Percentiles rank a stretch among this genome's conserved stretches.
Conservation (phyloP, 2,888 invertebrate genomes). For the Branchellion lobata region DNA sequence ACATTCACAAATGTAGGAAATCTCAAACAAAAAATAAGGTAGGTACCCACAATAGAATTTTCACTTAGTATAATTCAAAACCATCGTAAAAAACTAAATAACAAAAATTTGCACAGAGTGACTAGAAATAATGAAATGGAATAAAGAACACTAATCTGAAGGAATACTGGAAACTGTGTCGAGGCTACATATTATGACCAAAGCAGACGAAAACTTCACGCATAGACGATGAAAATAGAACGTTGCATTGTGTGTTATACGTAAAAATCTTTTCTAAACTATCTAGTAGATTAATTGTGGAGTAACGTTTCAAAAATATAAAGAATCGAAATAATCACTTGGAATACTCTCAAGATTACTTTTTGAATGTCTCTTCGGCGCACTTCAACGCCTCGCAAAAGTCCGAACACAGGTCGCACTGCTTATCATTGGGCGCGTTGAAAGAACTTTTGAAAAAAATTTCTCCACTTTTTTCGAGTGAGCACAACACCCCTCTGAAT, state of each 20-base stretch:
- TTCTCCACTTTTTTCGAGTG: conserved; percentile 50
- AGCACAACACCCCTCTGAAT: conserved; percentile 68
- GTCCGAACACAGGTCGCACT: not conserved
- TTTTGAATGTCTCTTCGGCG: conserved; percentile 12
- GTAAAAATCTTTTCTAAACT: not conserved
- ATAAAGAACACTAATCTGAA: too few relatives aligned
- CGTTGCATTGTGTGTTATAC: not conserved
- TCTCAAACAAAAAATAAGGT: not conserved
- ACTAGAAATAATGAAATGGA: conserved; percentile 3
- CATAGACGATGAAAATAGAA: not conserved
- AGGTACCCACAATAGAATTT: too few relatives aligned
- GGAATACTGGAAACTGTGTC: not conserved
- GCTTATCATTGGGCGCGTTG: conserved; percentile 50
- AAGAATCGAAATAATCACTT: not conserved
- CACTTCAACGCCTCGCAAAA: not conserved
- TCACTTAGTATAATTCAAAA: not conserved
- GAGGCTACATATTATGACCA: too few relatives aligned
- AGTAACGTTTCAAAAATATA: not conserved
- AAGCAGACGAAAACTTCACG: too few relatives aligned
- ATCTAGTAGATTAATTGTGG: not conserved
- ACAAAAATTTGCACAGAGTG: not conserved
- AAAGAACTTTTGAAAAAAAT: conserved; percentile 56
- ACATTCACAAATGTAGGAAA: not conserved
- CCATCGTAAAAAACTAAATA: not conserved
- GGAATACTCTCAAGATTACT: not conserved